Evolutionary conservation across 2,797 vertebrate genomes (phyloP).

Genomic region (Hyperoplus lanceolatus): DNA sequence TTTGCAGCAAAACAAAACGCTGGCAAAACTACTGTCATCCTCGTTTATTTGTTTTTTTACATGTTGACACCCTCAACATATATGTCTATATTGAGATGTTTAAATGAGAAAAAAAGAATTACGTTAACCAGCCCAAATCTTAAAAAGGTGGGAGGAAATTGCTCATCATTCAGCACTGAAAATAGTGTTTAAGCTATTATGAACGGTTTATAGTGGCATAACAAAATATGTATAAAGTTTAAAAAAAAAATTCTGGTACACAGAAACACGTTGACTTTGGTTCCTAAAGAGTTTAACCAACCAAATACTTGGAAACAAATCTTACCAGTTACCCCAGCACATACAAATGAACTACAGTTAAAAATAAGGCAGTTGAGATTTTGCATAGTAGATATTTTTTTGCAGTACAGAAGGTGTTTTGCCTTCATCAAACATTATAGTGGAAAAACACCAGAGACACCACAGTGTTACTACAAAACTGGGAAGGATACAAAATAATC

Average conservation of each 20-base stretch:
- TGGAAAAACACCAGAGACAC: constrained; percentile 58
- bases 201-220: constrained; percentile 43
- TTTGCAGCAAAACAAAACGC: constrained; percentile 49
- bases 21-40: constrained; percentile 35
- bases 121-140: constrained; percentile 23
- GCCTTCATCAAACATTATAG: constrained; percentile 53
- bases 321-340: constrained; percentile 59
- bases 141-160: constrained; percentile 17
- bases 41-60: constrained; percentile 10
- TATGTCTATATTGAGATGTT: constrained; percentile 26
- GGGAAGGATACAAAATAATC: constrained; percentile 69
- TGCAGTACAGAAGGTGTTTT: constrained; percentile 50
- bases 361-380: constrained; percentile 69
- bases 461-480: constrained; percentile 62
- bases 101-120: constrained; percentile 41
- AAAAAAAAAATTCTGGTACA: constrained; percentile 58
- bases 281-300: constrained; percentile 54
- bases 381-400: constrained; percentile 81
- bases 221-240: constrained; percentile 38
- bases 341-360: constrained; percentile 58
- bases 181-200: constrained; percentile 28
- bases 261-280: constrained; percentile 65
- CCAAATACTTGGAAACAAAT: constrained; percentile 28
- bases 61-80: no score
- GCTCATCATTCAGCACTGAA: constrained; percentile 23